Base-by-base conservation (phyloP, 2,797 vertebrate genomes). In the Erpetoichthys calabaricus region DNA sequence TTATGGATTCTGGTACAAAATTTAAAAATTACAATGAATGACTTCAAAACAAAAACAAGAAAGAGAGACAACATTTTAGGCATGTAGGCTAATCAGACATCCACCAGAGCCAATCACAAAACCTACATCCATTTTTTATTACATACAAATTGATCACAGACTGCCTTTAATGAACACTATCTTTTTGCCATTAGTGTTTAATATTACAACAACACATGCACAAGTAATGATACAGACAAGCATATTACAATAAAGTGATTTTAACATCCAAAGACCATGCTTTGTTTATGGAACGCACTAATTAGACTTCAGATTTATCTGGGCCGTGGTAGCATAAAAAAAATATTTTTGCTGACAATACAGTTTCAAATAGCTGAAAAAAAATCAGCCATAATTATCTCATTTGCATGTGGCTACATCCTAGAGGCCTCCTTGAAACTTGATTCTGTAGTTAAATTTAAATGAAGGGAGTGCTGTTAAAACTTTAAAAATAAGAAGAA, bases 161-260 rank as follows among this genome's bases (percentile, higher is more conserved):
- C 7, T n/a, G 47, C 47, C 47, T 7, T 49, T n/a, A 49, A 7
- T 49, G 5, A 58, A 63, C 70, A 56, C 67, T 63, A 64, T 9
- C 64, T 66, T 63, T 59, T 58, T 56, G 66, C 61, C 66, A 72
- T 59, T 68, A 69, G 69, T 69, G 65, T 72, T 66, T 69, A 68
- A 70, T 67, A 75, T 69, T 59, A 55, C 49, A 68, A 59, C 45
- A 73, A 80, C 73, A 80, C 62, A 67, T 62, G 65, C 75, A 79
- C 72, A 66, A 65, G 60, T 67, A 65, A 74, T 64, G 57, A 61
- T 69, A 70, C 62, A 68, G 47, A 63, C 60, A 60, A 64, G 59
- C 55, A 64, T 51, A 60, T 50, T 54, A 25, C 45, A 45, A 65
- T 65, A 51, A 58, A 60, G 57, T 56, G 50, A 61, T 58, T 43